These are phyloP conservation scores for Plecotus auritus DNA, from an alignment of 2,113 vertebrate species.

Conservation along the genomic window DNA sequence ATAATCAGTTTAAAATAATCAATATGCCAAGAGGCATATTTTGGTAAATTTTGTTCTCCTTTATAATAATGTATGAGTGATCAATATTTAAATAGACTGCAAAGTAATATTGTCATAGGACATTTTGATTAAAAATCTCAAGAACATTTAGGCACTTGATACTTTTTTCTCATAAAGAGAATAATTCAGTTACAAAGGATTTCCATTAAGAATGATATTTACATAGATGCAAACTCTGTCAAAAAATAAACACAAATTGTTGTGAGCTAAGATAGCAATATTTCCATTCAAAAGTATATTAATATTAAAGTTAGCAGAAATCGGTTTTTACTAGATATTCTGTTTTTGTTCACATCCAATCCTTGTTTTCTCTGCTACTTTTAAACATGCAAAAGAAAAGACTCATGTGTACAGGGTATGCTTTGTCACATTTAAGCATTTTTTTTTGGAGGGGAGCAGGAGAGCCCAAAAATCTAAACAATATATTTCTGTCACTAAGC, in stretches of 20 bases:
- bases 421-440: not conserved
- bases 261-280: not conserved
- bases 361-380: not conserved
- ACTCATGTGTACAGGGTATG: rapidly evolving
- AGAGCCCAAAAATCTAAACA: not conserved
- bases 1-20: not conserved
- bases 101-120: not conserved
- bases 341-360: not conserved
- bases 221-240: not conserved
- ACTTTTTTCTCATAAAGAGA: not conserved
- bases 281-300: not conserved
- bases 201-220: not conserved
- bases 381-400: not conserved
- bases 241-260: not conserved
- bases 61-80: not conserved
- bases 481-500: not conserved
- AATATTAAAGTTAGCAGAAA: not conserved
- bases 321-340: not conserved
- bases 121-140: not conserved
- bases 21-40: not conserved
- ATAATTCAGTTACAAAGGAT: not conserved
- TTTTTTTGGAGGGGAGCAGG: not conserved
- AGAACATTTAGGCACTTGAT: not conserved
- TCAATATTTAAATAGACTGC: not conserved
- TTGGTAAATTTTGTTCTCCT: not conserved